phyloP scores from a whole-genome alignment of 2,113 vertebrate genomes.

The Origma solitaria region DNA sequence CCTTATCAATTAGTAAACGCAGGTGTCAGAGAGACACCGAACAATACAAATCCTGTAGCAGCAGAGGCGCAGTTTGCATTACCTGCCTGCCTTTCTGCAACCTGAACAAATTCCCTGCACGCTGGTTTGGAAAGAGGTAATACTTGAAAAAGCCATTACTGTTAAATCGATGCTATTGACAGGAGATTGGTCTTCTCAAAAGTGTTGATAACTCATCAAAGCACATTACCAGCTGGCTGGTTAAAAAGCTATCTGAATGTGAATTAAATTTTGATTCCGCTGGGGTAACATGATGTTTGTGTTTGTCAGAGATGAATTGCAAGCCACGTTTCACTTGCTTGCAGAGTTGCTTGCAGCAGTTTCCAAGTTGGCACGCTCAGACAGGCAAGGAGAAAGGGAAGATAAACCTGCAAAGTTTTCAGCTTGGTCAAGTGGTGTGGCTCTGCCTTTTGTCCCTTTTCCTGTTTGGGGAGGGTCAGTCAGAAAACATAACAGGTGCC shows the following conservation, averaged over 20 bases:
- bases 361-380: not conserved
- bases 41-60: not conserved
- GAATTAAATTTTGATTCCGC: not conserved
- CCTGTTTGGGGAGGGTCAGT: not conserved
- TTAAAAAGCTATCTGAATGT: conserved; percentile 1
- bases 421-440: not conserved
- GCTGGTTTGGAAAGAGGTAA: not conserved
- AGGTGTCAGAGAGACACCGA: not conserved
- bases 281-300: not conserved
- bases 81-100: not conserved
- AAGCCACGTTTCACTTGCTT: not conserved
- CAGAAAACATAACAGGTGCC: not conserved
- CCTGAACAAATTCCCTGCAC: not conserved
- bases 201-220: conserved; percentile 26
- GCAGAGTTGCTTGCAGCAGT: not conserved
- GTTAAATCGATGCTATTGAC: conserved; percentile 2
- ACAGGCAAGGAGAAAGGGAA: not conserved
- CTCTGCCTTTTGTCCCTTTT: not conserved
- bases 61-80: not conserved
- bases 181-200: not conserved
- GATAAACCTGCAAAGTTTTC: not conserved
- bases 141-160: conserved; percentile 33
- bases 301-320: not conserved
- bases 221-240: not conserved
- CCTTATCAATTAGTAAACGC: conserved; percentile 16